Evolutionary conservation across 2,888 invertebrate species (phyloP), one percentile per base, ranked within the genome.

Genomic region (Lasioglossum lativentre): DNA sequence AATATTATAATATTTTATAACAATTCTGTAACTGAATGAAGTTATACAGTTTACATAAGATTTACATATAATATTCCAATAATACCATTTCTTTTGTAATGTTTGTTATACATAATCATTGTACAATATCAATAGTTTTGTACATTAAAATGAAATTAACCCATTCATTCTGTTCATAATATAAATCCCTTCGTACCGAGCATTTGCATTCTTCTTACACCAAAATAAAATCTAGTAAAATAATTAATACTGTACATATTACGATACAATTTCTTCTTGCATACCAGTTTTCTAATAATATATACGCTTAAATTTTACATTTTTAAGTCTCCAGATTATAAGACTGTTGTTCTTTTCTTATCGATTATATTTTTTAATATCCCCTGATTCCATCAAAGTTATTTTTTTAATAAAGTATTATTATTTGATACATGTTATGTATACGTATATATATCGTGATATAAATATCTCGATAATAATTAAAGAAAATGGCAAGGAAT

Each of bases 111-210:
- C 78, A 42, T 86, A 63, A 76, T 76, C 14, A 40, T 80, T 87
- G 75, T 87, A 86, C 45, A 82, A 59, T 80, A 78, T 83, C 42
- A 73, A 56, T 80, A 83, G 71, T 83, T 87, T 87, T 86, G 78
- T 87, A 87, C 63, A 80, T 76, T 86, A 74, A 85, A 86, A 68
- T 77, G 19, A 74, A 74, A 77, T 63, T 63, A 70, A 85, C 59
- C 56, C 59, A 45, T 81, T 81, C 34, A 78, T 80, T 63, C 27
- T 56, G 23, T 38, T 19, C 63, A 12, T 47, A 6, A 68, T 56
- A 83, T 47, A 40, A 76, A 63, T 82, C 82, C 68, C n/a, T 30
- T 52, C 27, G 12, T 47, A 19, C 4, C 34, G 47, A 30, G 16
- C 63, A 30, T 59, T 59, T 59, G 5, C 59, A 27, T 27, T 59